Percentiles rank a stretch among this genome's conserved stretches.
phyloP scores from a whole-genome alignment of 2,888 invertebrate genomes.

The Chaetogeoica ovagalla region DNA sequence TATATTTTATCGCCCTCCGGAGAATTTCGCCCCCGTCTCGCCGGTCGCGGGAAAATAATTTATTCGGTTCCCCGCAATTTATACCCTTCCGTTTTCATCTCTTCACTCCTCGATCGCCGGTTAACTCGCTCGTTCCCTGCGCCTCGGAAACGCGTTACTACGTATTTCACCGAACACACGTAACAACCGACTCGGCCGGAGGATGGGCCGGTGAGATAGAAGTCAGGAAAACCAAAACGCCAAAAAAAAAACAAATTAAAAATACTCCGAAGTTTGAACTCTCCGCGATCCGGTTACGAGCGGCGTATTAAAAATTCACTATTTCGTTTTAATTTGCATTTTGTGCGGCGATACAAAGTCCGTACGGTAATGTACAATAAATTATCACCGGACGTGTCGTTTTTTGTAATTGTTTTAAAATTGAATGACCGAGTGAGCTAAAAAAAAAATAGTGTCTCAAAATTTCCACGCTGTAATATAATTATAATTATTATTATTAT shows the following conservation, averaged over 20 bases:
- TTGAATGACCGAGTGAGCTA: too few relatives aligned
- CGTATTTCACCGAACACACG: constrained; percentile 22
- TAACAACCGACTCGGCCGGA: background rate
- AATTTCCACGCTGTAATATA: too few relatives aligned
- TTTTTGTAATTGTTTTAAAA: too few relatives aligned
- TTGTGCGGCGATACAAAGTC: background rate
- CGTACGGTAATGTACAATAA: constrained; percentile 10
- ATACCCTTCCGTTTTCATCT: background rate
- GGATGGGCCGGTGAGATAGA: background rate
- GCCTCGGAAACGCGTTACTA: constrained; percentile 16
- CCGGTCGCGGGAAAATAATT: background rate
- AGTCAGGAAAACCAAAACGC: constrained; percentile 8
- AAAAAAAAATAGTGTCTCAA: background rate
- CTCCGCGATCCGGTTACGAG: background rate
- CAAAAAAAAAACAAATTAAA: too few relatives aligned
- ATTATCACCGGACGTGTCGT: background rate
- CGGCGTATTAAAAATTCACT: background rate
- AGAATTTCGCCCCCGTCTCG: constrained; percentile 16
- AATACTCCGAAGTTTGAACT: too few relatives aligned
- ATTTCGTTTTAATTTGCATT: background rate
- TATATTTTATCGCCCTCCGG: constrained; percentile 30
- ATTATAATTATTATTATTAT: too few relatives aligned
- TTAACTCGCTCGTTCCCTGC: background rate
- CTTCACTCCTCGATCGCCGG: background rate
- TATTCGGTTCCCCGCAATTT: constrained; percentile 31